A percentile compares a stretch with the other conserved stretches of the same genome.
Conservation (phyloP, 1,140 invertebrate species). For the Panagrolaimus sp. region DNA sequence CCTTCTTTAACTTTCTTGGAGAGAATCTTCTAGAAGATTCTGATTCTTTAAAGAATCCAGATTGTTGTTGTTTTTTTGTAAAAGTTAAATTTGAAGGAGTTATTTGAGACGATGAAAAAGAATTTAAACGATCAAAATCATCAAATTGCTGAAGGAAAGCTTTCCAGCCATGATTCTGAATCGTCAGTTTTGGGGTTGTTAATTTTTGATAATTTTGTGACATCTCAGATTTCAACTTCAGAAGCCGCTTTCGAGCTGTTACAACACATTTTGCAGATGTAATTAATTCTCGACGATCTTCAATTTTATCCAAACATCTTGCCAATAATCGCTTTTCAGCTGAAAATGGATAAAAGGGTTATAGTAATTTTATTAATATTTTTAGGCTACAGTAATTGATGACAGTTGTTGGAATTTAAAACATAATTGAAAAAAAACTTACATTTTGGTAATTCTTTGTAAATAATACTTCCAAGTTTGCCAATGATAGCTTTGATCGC, state of each 20-base stretch:
- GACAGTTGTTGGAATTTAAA: background rate
- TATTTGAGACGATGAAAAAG: background rate
- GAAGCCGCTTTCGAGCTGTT: background rate
- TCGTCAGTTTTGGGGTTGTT: background rate
- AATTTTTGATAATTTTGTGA: background rate
- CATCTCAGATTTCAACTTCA: background rate
- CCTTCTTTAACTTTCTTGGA: no score
- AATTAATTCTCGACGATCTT: slow-evolving; percentile 12
- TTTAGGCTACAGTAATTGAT: background rate
- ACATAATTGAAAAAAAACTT: background rate
- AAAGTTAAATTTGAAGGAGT: background rate
- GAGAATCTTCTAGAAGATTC: background rate
- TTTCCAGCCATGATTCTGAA: background rate
- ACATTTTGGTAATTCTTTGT: slow-evolving; percentile 20
- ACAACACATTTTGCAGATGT: slow-evolving; percentile 5
- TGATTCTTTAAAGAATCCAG: background rate
- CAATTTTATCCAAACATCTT: background rate
- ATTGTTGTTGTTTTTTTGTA: background rate
- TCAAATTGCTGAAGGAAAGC: slow-evolving; percentile 6
- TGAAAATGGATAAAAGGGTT: slow-evolving; percentile 2
- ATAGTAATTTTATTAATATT: no score
- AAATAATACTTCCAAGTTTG: slow-evolving; percentile 31
- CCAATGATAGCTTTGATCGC: slow-evolving; percentile 36
- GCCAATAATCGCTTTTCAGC: background rate
- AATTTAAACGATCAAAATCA: background rate